A percentile compares a stretch with the other conserved stretches of the same genome.
Conservation (phyloP, 2,113 vertebrate genomes). For the Zapus hudsonius region DNA sequence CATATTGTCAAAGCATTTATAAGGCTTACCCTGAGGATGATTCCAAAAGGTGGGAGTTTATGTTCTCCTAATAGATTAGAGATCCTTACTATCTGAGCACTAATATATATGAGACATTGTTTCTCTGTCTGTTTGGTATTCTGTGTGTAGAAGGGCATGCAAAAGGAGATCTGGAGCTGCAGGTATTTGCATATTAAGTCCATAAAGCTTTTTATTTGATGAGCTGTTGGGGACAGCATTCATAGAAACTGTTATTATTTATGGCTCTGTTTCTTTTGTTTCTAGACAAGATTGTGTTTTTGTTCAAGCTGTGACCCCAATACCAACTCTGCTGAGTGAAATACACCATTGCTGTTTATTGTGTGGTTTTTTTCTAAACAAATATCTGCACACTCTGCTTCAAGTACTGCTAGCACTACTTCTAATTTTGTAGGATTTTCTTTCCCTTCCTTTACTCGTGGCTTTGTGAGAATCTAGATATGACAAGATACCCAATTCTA, state of each 20-base stretch:
- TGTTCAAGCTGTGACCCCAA: neutral
- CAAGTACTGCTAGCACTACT: neutral
- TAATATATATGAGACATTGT: neutral
- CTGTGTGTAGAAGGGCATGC: neutral
- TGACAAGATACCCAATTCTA: neutral
- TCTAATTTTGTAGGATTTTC: neutral
- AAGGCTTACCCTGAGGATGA: neutral
- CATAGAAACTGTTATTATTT: neutral
- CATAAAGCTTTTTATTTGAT: neutral
- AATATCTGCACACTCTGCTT: neutral
- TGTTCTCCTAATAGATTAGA: neutral
- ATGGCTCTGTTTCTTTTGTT: conserved; percentile 16
- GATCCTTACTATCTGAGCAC: neutral
- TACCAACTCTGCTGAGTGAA: neutral
- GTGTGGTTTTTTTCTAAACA: conserved; percentile 13
- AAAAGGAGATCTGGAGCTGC: neutral
- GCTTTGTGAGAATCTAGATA: conserved; percentile 14
- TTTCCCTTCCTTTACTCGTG: conserved; percentile 28
- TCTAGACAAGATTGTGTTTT: conserved; percentile 45
- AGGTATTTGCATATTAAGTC: neutral
- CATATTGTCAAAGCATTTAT: neutral
- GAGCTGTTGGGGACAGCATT: neutral
- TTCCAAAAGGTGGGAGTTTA: neutral
- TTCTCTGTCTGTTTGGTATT: neutral
- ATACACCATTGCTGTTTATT: neutral